A percentile compares a stretch with the other conserved stretches of the same genome.
Conservation (phyloP, 2,113 vertebrate species). For the Pteruthius melanotis region DNA sequence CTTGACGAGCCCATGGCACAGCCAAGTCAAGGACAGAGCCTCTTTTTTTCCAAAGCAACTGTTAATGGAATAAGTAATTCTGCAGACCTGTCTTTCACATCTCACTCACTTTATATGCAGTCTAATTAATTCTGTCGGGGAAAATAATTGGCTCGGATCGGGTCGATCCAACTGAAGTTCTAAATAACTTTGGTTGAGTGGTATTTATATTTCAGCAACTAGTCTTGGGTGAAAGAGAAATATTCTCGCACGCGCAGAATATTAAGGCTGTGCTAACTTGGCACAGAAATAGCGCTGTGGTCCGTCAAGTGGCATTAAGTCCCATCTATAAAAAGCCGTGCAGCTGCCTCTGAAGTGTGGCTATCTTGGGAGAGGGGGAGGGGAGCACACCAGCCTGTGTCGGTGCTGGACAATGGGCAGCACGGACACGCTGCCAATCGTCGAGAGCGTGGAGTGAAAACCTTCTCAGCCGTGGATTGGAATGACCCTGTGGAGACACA, state of each 20-base stretch:
- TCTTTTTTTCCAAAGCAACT: neutral
- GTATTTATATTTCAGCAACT: conserved; percentile 63
- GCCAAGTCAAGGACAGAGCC: conserved; percentile 39
- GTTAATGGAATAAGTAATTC: conserved; percentile 51
- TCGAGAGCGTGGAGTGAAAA: neutral
- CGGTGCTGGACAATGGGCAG: fast-evolving
- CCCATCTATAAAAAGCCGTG: conserved; percentile 7
- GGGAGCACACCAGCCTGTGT: neutral
- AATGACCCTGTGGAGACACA: neutral
- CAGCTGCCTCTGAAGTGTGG: neutral
- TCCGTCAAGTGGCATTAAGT: neutral
- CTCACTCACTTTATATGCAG: conserved; percentile 65
- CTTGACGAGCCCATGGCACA: neutral
- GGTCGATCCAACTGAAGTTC: conserved; percentile 56
- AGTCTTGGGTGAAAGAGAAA: conserved; percentile 52
- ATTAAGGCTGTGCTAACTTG: conserved; percentile 31
- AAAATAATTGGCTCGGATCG: conserved; percentile 69
- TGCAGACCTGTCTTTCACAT: conserved; percentile 56
- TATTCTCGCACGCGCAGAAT: conserved; percentile 25
- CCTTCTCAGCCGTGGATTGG: neutral
- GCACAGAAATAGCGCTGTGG: conserved; percentile 23
- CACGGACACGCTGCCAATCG: fast-evolving
- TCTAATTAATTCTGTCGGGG: conserved; percentile 68
- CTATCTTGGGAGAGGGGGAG: neutral
- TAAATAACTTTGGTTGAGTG: conserved; percentile 60